phyloP scores from a whole-genome alignment of 2,888 invertebrate genomes.

The Conus canariensis region DNA sequence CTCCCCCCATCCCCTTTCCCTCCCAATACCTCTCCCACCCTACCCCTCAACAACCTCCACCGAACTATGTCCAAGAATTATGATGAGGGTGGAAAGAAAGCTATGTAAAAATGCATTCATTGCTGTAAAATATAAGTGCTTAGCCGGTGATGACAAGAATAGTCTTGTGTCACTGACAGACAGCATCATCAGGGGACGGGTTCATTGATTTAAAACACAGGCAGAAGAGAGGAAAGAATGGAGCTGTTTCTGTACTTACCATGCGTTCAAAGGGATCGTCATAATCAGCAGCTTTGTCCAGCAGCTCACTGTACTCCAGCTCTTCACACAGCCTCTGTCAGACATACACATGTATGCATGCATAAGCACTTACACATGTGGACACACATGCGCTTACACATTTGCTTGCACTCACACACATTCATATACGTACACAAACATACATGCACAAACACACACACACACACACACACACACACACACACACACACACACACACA shows the following conservation, averaged over 20 bases:
- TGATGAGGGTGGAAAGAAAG: too few species aligned
- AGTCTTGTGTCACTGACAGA: too few species aligned
- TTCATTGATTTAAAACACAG: too few species aligned
- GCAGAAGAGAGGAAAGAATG: too few species aligned
- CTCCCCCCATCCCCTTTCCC: too few species aligned
- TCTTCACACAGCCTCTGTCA: constrained; percentile 88
- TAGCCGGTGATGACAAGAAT: too few species aligned
- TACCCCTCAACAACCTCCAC: too few species aligned
- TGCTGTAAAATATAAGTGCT: too few species aligned
- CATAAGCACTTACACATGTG: neutral
- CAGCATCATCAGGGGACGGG: too few species aligned
- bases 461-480: neutral
- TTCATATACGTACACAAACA: neutral
- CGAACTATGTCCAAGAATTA: too few species aligned
- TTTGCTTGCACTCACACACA: neutral
- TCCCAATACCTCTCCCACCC: too few species aligned
- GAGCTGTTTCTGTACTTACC: constrained; percentile 78
- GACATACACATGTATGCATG: neutral
- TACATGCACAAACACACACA: neutral
- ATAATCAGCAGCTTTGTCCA: constrained; percentile 87
- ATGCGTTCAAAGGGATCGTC: constrained; percentile 86
- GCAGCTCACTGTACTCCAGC: constrained; percentile 89
- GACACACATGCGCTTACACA: neutral
- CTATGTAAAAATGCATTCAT: too few species aligned
- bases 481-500: neutral